Evolutionary conservation across 2,888 invertebrate genomes (phyloP).

Genomic region (Drosophila ezoana): DNA sequence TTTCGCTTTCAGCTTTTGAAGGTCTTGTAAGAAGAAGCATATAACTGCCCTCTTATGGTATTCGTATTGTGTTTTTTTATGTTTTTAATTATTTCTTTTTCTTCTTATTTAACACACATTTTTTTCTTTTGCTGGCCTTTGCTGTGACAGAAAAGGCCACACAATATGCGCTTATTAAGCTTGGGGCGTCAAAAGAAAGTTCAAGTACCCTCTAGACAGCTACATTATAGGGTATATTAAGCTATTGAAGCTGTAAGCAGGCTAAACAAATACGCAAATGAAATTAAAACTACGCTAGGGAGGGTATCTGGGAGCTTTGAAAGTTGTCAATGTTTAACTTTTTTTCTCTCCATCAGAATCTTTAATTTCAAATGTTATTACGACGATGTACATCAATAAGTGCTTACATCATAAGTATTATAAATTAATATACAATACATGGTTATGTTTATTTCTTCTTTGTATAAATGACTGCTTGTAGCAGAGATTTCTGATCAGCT

Average conservation of each 20-base stretch:
- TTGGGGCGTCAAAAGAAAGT: constrained; percentile 54
- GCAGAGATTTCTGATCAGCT: no score
- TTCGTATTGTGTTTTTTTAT: constrained; percentile 46
- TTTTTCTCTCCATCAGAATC: no score
- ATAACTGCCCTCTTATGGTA: constrained; percentile 37
- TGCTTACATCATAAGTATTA: no score
- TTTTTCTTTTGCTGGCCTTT: constrained; percentile 50
- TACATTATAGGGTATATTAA: not conserved
- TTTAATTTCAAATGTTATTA: no score
- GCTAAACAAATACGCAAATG: not conserved
- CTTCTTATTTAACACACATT: constrained; percentile 9
- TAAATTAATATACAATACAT: no score
- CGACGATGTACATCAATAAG: not conserved
- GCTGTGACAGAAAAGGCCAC: constrained; percentile 44
- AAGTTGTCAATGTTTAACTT: no score
- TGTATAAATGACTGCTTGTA: no score
- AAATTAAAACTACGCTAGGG: not conserved
- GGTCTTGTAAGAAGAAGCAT: constrained; percentile 59
- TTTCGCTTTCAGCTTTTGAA: constrained; percentile 73
- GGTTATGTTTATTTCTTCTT: no score
- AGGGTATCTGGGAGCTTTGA: no score
- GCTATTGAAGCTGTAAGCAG: not conserved
- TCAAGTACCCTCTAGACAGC: constrained; percentile 28
- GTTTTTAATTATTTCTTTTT: constrained; percentile 29
- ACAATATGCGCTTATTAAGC: constrained; percentile 43